phyloP scores from a whole-genome alignment of 2,113 vertebrate genomes.

The Pluvianellus socialis region DNA sequence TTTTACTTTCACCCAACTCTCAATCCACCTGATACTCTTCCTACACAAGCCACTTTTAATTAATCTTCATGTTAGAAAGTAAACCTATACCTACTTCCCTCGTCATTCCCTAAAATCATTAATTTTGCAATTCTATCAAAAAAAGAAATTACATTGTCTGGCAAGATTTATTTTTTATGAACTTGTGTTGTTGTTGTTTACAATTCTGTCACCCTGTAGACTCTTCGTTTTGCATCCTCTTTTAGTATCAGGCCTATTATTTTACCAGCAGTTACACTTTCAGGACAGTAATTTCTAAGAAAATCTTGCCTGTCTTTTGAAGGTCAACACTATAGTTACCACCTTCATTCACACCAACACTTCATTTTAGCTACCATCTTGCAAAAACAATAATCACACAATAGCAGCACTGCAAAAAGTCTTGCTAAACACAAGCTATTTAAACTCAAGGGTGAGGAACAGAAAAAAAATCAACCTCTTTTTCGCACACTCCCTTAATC shows the following conservation, averaged over 20 bases:
- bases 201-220: neutral
- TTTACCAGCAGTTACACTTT: neutral
- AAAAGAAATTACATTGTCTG: constrained; percentile 2
- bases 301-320: constrained; percentile 4
- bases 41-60: neutral
- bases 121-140: constrained; percentile 22
- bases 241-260: constrained; percentile 19
- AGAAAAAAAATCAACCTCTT: neutral
- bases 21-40: neutral
- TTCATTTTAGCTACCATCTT: neutral
- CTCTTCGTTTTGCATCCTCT: neutral
- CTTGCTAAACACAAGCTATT: neutral
- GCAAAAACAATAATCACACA: neutral
- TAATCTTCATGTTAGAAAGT: constrained; percentile 14
- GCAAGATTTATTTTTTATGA: constrained; percentile 17
- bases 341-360: neutral
- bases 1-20: neutral
- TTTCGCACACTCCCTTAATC: neutral
- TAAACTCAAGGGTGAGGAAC: neutral
- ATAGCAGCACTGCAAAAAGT: neutral
- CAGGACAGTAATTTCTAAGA: neutral
- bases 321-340: neutral
- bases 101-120: constrained; percentile 11
- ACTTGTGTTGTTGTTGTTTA: neutral
- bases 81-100: neutral